Evolutionary conservation across 2,113 vertebrate genomes (phyloP).

Genomic region (Corythaixoides concolor): DNA sequence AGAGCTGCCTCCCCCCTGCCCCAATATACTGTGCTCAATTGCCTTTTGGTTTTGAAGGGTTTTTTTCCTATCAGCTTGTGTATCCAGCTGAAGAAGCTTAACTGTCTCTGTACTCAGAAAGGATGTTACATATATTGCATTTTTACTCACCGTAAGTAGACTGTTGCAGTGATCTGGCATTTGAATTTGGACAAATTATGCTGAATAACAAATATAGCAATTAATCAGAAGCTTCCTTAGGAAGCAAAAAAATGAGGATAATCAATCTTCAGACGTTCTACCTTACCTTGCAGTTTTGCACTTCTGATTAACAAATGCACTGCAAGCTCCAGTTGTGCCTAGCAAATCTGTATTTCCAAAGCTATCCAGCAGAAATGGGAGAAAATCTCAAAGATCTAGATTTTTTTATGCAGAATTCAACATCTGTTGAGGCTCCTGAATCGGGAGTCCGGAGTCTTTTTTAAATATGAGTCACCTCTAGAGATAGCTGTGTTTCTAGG

Average conservation of each 20-base stretch:
- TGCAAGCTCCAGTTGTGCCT: background rate
- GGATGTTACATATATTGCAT: background rate
- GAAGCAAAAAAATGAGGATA: conserved; percentile 20
- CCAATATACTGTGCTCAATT: background rate
- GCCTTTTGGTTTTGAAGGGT: background rate
- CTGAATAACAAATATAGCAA: conserved; percentile 33
- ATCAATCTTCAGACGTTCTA: conserved; percentile 29
- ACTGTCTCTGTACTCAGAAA: background rate
- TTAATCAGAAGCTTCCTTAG: conserved; percentile 47
- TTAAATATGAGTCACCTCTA: background rate
- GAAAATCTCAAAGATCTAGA: background rate
- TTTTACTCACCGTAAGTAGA: background rate
- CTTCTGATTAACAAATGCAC: conserved; percentile 25
- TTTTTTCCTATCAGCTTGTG: background rate
- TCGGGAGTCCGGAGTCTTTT: background rate
- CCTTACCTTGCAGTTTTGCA: conserved; percentile 40
- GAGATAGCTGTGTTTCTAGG: background rate
- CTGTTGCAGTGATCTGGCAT: background rate
- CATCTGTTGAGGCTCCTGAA: background rate
- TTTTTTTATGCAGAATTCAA: background rate
- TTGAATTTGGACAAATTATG: conserved; percentile 31
- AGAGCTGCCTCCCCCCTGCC: background rate
- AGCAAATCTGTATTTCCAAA: background rate
- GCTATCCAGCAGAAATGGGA: background rate
- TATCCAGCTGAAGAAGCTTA: background rate